A percentile compares a stretch with the other conserved stretches of the same genome.
Evolutionary conservation across 2,888 invertebrate species (phyloP).

Genomic region (Hemithea aestivaria): DNA sequence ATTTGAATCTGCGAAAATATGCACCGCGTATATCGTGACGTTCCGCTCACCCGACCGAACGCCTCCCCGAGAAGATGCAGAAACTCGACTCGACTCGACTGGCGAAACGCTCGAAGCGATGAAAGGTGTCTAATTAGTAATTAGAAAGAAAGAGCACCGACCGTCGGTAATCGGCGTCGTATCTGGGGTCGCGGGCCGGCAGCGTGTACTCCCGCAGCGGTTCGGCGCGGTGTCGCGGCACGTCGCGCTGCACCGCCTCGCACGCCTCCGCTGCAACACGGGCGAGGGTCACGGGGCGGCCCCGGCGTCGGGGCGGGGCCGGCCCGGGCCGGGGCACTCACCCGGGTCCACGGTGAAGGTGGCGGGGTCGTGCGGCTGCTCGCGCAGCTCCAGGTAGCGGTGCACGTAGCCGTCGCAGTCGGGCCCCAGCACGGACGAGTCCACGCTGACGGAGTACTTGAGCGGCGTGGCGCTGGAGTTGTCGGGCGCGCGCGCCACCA

Average conservation of each 20-base stretch:
- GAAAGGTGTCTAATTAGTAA: no score
- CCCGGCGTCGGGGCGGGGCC: background rate
- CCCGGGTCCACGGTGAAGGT: slow-evolving; percentile 46
- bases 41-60: no score
- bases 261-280: slow-evolving; percentile 44
- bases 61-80: no score
- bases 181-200: slow-evolving; percentile 43
- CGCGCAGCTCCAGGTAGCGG: slow-evolving; percentile 43
- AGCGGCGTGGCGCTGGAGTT: slow-evolving; percentile 43
- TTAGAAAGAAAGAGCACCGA: no score
- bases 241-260: slow-evolving; percentile 34
- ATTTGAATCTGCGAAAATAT: slow-evolving; percentile 43
- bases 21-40: background rate
- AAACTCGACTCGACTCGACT: no score
- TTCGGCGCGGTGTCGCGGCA: slow-evolving; percentile 45
- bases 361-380: slow-evolving; percentile 31
- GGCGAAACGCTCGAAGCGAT: no score
- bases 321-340: slow-evolving; percentile 15
- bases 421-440: slow-evolving; percentile 61
- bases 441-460: slow-evolving; percentile 54
- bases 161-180: slow-evolving; percentile 39
- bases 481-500: slow-evolving; percentile 39
- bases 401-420: slow-evolving; percentile 58
- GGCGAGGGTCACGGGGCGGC: background rate
- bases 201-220: slow-evolving; percentile 60